These are phyloP conservation scores for Donacobius atricapilla DNA, from an alignment of 2,113 vertebrate species.

Conservation along the genomic window DNA sequence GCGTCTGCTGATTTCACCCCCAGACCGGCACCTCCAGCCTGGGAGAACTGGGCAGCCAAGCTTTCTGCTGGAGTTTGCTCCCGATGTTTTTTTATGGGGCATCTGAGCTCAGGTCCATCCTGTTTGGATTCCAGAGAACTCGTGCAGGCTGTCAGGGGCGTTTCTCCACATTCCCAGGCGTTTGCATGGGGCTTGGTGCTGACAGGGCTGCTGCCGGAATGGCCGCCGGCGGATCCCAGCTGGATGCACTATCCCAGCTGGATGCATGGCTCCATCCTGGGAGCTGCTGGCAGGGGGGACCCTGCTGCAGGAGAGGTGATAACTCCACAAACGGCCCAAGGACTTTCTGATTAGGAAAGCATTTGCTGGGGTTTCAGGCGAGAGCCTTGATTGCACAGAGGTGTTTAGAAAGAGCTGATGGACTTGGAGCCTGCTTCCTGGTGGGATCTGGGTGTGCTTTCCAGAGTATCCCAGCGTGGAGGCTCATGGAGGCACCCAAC, in stretches of 20 bases:
- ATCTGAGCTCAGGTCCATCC: neutral
- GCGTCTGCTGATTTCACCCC: neutral
- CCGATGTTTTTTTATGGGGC: neutral
- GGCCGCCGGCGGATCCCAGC: neutral
- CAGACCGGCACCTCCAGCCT: neutral
- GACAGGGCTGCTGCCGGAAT: neutral
- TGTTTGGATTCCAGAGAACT: neutral
- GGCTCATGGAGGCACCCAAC: neutral
- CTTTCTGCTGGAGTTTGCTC: neutral
- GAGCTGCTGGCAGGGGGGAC: neutral
- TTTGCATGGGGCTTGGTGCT: neutral
- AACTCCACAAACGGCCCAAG: neutral
- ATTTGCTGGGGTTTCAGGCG: neutral
- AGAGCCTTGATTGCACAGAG: neutral
- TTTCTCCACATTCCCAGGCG: neutral
- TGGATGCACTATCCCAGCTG: neutral
- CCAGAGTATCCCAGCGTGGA: rapidly evolving
- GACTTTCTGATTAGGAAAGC: neutral
- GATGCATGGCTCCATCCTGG: neutral
- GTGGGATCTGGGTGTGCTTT: neutral
- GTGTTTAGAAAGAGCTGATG: neutral
- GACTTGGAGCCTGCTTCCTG: rapidly evolving
- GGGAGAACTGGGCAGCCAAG: neutral
- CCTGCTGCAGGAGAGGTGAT: rapidly evolving
- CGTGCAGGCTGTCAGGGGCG: neutral